These are phyloP conservation scores for Pristionchus fissidentatus DNA, from an alignment of 2,888 invertebrate species.

Conservation along the genomic window DNA sequence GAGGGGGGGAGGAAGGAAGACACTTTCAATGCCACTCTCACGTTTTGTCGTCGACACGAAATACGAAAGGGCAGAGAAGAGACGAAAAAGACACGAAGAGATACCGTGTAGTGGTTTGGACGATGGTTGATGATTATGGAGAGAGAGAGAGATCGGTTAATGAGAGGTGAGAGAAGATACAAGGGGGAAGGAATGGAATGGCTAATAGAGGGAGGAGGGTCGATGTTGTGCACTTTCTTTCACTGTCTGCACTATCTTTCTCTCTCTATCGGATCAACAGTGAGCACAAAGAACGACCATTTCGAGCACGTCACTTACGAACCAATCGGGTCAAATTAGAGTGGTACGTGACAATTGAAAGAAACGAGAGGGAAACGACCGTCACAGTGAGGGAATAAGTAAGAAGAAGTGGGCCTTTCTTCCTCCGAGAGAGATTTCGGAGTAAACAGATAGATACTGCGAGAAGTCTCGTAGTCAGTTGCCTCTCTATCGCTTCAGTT, in stretches of 20 bases:
- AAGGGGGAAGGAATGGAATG: background rate
- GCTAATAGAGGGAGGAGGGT: background rate
- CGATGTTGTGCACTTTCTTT: conserved; percentile 8
- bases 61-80: background rate
- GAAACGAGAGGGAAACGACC: too few relatives aligned
- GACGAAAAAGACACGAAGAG: background rate
- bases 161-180: background rate
- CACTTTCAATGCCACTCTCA: conserved; percentile 5
- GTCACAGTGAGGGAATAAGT: background rate
- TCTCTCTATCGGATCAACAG: conserved; percentile 11
- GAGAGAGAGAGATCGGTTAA: background rate
- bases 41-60: background rate
- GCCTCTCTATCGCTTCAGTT: background rate
- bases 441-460: conserved; percentile 42
- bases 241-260: background rate
- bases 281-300: conserved; percentile 12
- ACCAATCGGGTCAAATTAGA: background rate
- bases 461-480: conserved; percentile 25
- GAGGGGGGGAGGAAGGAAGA: background rate
- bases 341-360: background rate
- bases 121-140: background rate
- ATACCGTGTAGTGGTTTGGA: too few relatives aligned
- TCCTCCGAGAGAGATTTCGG: background rate
- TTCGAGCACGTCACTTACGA: conserved; percentile 17
- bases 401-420: background rate